A percentile compares a stretch with the other conserved stretches of the same genome.
Conservation (phyloP, 2,888 invertebrate species). For the Lepidocyrtoides sp. region DNA sequence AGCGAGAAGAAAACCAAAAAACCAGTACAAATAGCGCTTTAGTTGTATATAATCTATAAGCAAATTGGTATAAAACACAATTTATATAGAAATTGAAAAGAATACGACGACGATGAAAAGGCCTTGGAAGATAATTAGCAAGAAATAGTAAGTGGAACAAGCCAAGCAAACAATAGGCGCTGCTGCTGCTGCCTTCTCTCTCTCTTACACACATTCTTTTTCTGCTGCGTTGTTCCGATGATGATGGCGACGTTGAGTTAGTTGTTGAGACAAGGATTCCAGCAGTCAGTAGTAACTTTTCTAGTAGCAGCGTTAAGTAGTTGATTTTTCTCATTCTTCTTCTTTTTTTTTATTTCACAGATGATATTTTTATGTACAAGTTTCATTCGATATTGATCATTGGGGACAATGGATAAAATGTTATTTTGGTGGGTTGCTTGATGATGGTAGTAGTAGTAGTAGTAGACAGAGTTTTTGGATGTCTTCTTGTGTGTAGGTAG, state of each 20-base stretch:
- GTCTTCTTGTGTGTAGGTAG: background rate
- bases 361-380: background rate
- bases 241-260: background rate
- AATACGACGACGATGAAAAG: slow-evolving; percentile 57
- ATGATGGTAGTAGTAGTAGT: background rate
- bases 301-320: background rate
- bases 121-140: slow-evolving; percentile 76
- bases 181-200: slow-evolving; percentile 4
- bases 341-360: background rate
- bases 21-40: slow-evolving; percentile 8
- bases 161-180: slow-evolving; percentile 53
- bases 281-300: slow-evolving; percentile 1
- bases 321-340: background rate
- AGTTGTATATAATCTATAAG: no score
- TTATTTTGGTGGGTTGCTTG: slow-evolving; percentile 23
- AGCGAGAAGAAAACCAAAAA: background rate
- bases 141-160: slow-evolving; percentile 49
- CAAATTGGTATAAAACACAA: slow-evolving; percentile 16
- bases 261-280: slow-evolving; percentile 30
- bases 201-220: no score
- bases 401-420: slow-evolving; percentile 35
- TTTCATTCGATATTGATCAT: slow-evolving; percentile 35
- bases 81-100: slow-evolving; percentile 41
- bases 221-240: background rate
- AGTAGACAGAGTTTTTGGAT: background rate